Evolutionary conservation across 2,113 vertebrate genomes (phyloP), one percentile per base, ranked within the genome.

Genomic region (Lutjanus erythropterus): DNA sequence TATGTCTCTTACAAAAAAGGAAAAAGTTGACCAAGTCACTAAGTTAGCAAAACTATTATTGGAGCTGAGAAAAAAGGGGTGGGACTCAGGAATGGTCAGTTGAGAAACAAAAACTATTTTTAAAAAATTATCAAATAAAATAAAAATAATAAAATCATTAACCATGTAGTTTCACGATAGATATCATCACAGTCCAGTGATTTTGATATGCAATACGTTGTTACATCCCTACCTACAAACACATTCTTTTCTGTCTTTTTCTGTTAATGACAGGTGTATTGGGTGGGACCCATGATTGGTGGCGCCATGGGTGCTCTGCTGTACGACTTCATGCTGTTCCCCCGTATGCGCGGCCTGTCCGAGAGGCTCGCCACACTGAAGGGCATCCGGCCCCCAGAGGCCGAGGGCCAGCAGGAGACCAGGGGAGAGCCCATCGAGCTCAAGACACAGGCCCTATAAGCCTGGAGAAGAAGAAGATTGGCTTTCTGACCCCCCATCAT

Each of bases 241-340:
- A 18, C 50, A 8, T 29, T 29, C 44, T 59, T 69, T 31, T 76
- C 33, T 77, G 27, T 44, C 9, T 0, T 76, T n/a, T 47, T 71
- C 62, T 58, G 50, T 62, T 78, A 35, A 69, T 88, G 52, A 3
- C 90, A 98, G 97, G 97, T 99, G 50, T 99, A 96, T 92, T 98
- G 97, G 97, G 96, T 97, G 44, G 97, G 97, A 46, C 97, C 97
- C 8, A 93, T 98, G 94, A 96, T 97, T 44, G 97, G 97, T 5
- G 96, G 94, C 0, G 95, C 94, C 55, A 81, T 98, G 81, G 97
- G 96, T 4, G 96, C 96, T 66, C 92, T 98, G 86, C 86, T 98
- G 25, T 99, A 99, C 5, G 97, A 99, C 91, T 97, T 99, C 89
- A 91, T 97, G 80, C 95, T 98, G 79, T 97, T 97, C 90, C 97